Conservation (phyloP, 2,888 invertebrate genomes). For the Nasonovia ribisnigri region DNA sequence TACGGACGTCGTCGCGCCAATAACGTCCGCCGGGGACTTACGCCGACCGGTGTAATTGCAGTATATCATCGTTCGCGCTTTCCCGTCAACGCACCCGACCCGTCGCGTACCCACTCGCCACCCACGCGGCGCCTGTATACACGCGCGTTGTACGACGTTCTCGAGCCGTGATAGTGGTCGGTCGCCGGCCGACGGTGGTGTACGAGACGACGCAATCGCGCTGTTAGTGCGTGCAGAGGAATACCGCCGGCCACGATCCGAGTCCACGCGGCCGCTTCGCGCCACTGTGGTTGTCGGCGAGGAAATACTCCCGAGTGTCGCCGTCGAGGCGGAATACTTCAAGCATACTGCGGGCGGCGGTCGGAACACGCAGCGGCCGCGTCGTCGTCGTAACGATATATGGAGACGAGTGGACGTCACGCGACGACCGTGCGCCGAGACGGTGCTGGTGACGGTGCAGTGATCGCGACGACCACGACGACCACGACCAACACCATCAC, state of each 20-base stretch:
- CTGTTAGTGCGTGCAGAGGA: neutral
- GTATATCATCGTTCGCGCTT: neutral
- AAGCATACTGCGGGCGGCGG: neutral
- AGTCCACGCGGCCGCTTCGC: neutral
- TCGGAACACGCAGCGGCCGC: neutral
- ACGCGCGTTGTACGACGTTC: neutral
- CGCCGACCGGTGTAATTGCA: neutral
- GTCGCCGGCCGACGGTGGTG: neutral
- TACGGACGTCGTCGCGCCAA: neutral
- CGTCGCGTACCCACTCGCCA: neutral
- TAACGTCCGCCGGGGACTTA: neutral
- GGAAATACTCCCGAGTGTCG: no score
- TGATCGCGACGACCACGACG: conserved; percentile 3
- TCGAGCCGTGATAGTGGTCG: neutral
- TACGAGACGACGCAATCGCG: neutral
- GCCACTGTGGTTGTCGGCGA: no score
- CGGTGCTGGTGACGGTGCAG: neutral
- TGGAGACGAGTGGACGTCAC: neutral
- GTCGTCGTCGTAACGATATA: neutral
- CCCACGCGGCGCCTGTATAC: neutral
- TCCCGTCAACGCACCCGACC: neutral
- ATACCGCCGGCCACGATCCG: neutral
- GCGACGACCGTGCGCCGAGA: conserved; percentile 6
- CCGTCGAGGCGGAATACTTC: neutral
- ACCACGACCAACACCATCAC: neutral